A percentile compares a stretch with the other conserved stretches of the same genome.
Evolutionary conservation across 2,888 invertebrate species (phyloP).

Genomic region (Spatulosminthurus flaviceps): DNA sequence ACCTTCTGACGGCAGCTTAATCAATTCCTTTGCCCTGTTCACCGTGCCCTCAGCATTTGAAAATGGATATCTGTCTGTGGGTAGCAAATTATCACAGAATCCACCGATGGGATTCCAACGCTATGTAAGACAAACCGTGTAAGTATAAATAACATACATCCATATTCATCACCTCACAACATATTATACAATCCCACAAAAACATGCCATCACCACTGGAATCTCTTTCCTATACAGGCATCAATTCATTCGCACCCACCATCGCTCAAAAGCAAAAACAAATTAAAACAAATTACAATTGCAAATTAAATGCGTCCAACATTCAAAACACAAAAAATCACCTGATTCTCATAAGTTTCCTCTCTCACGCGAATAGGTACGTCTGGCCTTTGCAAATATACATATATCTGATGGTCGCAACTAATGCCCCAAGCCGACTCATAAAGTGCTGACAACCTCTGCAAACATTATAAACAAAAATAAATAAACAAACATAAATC

Average conservation of each 20-base stretch:
- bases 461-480: not conserved
- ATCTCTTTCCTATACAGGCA: too few relatives aligned
- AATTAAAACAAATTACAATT: too few relatives aligned
- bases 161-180: too few relatives aligned
- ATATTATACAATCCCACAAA: too few relatives aligned
- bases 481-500: not conserved
- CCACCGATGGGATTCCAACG: constrained; percentile 92
- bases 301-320: too few relatives aligned
- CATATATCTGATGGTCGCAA: constrained; percentile 90
- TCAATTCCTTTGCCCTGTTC: constrained; percentile 81
- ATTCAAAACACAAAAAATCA: constrained; percentile 62
- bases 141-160: too few relatives aligned
- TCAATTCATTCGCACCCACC: too few relatives aligned
- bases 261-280: too few relatives aligned
- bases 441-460: constrained; percentile 55
- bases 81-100: constrained; percentile 82
- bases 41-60: constrained; percentile 84
- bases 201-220: too few relatives aligned
- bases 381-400: constrained; percentile 88
- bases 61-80: constrained; percentile 87
- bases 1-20: constrained; percentile 88
- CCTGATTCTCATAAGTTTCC: constrained; percentile 91
- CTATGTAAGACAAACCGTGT: constrained; percentile 66
- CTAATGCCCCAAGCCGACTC: constrained; percentile 87
- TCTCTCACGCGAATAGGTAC: constrained; percentile 90